These are phyloP conservation scores for Oppia nitens DNA, from an alignment of 1,140 invertebrate genomes.

Conservation along the genomic window DNA sequence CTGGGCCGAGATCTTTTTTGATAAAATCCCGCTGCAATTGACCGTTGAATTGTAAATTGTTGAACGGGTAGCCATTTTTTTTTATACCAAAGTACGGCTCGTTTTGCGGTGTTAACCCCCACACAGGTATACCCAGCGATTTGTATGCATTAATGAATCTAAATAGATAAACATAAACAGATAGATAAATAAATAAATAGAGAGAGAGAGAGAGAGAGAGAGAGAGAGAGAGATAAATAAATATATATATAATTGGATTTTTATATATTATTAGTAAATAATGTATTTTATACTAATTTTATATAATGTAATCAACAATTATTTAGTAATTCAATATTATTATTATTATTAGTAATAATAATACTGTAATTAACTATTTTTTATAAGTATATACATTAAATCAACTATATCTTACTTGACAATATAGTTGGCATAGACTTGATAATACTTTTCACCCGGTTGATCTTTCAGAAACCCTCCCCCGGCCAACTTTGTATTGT, in stretches of 20 bases:
- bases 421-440: conserved; percentile 62
- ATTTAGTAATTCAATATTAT: too few species aligned
- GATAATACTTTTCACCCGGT: conserved; percentile 44
- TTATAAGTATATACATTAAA: too few species aligned
- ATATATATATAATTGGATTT: too few species aligned
- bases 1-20: conserved; percentile 45
- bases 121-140: conserved; percentile 35
- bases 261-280: too few species aligned
- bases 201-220: too few species aligned
- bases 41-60: conserved; percentile 55
- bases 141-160: conserved; percentile 44
- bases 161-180: not conserved
- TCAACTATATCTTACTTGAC: conserved; percentile 39
- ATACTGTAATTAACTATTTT: too few species aligned
- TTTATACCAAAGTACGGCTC: conserved; percentile 37
- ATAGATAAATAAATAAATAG: too few species aligned
- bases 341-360: not conserved
- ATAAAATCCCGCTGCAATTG: conserved; percentile 42
- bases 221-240: too few species aligned
- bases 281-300: too few species aligned
- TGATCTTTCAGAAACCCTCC: conserved; percentile 38
- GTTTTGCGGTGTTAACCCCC: conserved; percentile 45
- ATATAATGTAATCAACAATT: too few species aligned
- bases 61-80: conserved; percentile 39
- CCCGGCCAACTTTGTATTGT: conserved; percentile 41